Base-by-base conservation (phyloP, 2,113 vertebrate genomes). In the Xenopus borealis region DNA sequence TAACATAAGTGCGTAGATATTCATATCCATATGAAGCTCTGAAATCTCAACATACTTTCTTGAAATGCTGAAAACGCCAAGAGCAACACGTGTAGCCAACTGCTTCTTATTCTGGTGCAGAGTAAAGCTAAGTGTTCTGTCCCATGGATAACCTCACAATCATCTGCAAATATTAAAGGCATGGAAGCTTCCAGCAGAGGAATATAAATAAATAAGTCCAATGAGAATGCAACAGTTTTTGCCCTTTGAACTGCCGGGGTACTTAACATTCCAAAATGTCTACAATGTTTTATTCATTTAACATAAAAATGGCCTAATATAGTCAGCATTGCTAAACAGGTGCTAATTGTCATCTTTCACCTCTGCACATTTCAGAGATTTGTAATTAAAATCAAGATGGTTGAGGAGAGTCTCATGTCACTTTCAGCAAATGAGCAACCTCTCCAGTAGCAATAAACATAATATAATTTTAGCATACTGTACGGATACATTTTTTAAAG, bases 301-400 rank as follows among this genome's bases (percentile, higher is more conserved):
- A 68, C 44, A 67, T 44, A 19, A 61, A 67, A 46, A 10, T 18
- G 47, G 30, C 14, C 33, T 68, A 67, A 52, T 52, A 67, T 13
- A 40, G 11, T 30, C 50, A 40, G 44, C 66, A 52, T 75, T 69
- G 20, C 66, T 68, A 75, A 68, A 69, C 40, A 52, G 23, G 55
- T 73, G 62, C 44, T 66, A 66, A 73, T 75, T 40, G 55, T 68
- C 57, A 68, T 40, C 59, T 44, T 62, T 75, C 65, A 75, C 65
- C 72, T 68, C 8, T 20, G 20, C 45, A 68, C 52, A 69, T 62
- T 27, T 66, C 27, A 52, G n/a, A n/a, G 9, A 19, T 62, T 61
- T n/a, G 20, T 30, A 50, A 68, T 52, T 59, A 59, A 66, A 30
- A 57, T 12, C 33, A 6, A 14, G 20, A 47, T 33, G 12, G 17